Base-by-base conservation (phyloP, 2,113 vertebrate genomes). In the Stegastes partitus region DNA sequence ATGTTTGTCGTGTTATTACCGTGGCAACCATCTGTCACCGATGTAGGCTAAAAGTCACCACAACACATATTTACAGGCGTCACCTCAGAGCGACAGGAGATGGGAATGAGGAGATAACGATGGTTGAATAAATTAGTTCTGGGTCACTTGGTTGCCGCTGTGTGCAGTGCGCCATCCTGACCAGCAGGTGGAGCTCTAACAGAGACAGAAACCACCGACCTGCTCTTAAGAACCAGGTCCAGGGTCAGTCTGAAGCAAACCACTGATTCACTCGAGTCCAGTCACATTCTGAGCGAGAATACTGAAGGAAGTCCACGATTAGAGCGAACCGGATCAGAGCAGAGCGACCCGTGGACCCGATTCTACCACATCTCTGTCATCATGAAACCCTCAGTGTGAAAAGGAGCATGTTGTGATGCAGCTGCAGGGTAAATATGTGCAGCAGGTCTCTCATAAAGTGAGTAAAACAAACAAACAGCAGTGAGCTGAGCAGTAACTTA, bases 181-280 rank as follows among this genome's bases (percentile, higher is more conserved):
- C 85, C 92, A 90, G 91, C 88, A 92, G 91, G 87, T 70, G 88
- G 87, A 37, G 89, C 72, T 65, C 68, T 70, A 77, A 85, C 58
- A 58, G 62, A 81, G 39, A 47, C 0, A 0, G 1, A 50, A 16
- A 73, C n/a, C 16, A 34, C 26, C 0, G 2, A 1, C 8, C 6
- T 44, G 12, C 34, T 61, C 21, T 49, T 31, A 26, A 34, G 51
- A 18, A 31, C n/a, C 58, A 25, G 16, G 22, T n/a, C 56, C 3
- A 18, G 4, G 53, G 31, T n/a, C 15, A 11, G 21, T 21, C 23
- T 34, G 31, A 34, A 34, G 10, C 31, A 7, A 34, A 7, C 31
- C 31, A 1, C 39, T 14, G 11, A 14, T 42, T 8, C 2, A 42
- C 31, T 31, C 31, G 7, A 12, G 2, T 42, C 39, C 12, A 11